These are phyloP conservation scores for Ochlodes sylvanus DNA, from an alignment of 2,888 invertebrate genomes.

Conservation along the genomic window DNA sequence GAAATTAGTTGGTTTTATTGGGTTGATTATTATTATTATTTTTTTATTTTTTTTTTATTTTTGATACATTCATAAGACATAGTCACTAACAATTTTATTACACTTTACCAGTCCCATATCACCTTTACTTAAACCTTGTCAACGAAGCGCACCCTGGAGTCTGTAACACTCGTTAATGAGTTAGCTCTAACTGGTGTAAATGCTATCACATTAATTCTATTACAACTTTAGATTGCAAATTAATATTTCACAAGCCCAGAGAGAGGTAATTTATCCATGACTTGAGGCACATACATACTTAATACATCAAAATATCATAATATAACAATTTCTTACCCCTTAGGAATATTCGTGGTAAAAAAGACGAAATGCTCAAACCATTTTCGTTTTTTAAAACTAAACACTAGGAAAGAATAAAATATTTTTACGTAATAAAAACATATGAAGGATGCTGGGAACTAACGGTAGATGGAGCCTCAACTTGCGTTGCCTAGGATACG, in stretches of 20 bases:
- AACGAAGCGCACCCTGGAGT: background rate
- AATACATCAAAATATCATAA: background rate
- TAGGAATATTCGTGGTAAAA: conserved; percentile 6
- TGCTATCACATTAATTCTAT: conserved; percentile 10
- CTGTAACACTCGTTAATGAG: background rate
- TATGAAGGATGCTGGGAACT: conserved; percentile 61
- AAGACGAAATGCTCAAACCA: background rate
- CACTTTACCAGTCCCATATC: too few species aligned
- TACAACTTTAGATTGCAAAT: conserved; percentile 58
- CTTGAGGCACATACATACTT: conserved; percentile 5
- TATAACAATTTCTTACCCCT: conserved; percentile 18
- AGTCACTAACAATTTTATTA: background rate
- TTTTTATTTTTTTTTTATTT: too few species aligned
- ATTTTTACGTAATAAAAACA: conserved; percentile 36
- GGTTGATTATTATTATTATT: too few species aligned
- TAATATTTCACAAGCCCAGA: conserved; percentile 41
- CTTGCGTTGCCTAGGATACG: conserved; percentile 61
- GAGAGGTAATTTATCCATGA: background rate
- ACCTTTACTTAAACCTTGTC: too few species aligned
- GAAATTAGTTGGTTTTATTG: too few species aligned
- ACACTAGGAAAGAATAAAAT: conserved; percentile 6
- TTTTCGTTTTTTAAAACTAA: conserved; percentile 5
- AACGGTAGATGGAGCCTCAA: conserved; percentile 61
- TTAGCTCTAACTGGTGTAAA: background rate
- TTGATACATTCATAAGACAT: too few species aligned